Base-by-base conservation (phyloP, 2,888 invertebrate genomes). In the Myopa testacea region DNA sequence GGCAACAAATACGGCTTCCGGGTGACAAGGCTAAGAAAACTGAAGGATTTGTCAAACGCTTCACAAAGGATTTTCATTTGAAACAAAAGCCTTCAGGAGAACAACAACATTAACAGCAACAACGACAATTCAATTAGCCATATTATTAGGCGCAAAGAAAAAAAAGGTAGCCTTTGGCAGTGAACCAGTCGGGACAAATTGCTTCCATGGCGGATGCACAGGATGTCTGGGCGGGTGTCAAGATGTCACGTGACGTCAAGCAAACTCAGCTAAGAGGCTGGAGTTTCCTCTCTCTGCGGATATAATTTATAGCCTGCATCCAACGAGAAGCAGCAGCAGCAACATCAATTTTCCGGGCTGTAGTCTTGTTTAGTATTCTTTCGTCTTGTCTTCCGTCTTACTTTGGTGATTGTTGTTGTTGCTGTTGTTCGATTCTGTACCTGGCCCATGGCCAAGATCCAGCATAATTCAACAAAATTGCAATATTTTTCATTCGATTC, bases 371-470 rank as follows among this genome's bases (percentile, higher is more conserved):
- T 26, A 26, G 16, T 69, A 14, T 34, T 67, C 37, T 14, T 69
- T 50, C 26, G 5, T 69, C 26, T 50, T 69, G 0, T 26, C 19
- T 50, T 62, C n/a, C 45, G 4, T 37, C 26, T 63, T 26, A 63
- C 14, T 34, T 63, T 63, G 63, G 16, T 55, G 5, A 12, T 55
- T 10, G 10, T 55, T 55, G 55, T 55, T 52, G 52, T 70, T 50
- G 63, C 40, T 45, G 10, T 40, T 73, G 62, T 62, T 73, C 40
- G 62, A 73, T 73, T 63, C 50, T 62, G 62, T 73, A 63, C 62
- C 62, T 73, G 73, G 73, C 62, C 50, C n/a, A 37, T 12, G 45
- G 73, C 73, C 73, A 73, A 73, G 34, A 70, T 8, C 4, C 16
- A 37, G 34, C 37, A 45, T 55, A 50, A 52, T 50, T 34, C 70